phyloP scores from a whole-genome alignment of 2,797 vertebrate species.

The Fistularia commersonii region DNA sequence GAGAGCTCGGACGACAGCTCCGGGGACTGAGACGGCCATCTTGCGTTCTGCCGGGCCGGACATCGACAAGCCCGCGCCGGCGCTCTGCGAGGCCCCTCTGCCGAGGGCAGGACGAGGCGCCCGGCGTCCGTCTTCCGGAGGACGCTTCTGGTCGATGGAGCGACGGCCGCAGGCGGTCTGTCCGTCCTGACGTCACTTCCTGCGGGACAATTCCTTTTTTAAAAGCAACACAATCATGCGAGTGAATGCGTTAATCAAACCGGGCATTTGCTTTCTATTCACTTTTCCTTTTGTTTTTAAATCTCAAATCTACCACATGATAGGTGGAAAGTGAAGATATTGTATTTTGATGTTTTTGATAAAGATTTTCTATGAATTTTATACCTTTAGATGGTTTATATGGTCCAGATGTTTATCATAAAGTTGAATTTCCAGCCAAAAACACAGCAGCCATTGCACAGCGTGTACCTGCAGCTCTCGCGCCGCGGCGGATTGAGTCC shows the following conservation, averaged over 20 bases:
- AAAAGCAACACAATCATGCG: constrained; percentile 6
- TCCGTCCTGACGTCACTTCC: constrained; percentile 13
- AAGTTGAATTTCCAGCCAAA: too few relatives aligned
- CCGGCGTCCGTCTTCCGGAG: constrained; percentile 2
- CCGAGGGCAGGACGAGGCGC: constrained; percentile 21
- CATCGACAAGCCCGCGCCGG: constrained; percentile 42
- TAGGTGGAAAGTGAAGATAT: constrained; percentile 31
- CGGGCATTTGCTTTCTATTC: constrained; percentile 16
- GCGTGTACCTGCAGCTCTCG: too few relatives aligned
- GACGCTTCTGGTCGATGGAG: constrained; percentile 3
- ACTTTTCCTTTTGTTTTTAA: constrained; percentile 9
- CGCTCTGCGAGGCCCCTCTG: constrained; percentile 24
- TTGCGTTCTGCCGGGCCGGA: constrained; percentile 25
- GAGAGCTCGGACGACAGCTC: constrained; percentile 81
- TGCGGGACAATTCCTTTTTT: too few relatives aligned
- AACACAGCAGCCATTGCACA: too few relatives aligned
- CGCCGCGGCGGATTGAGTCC: too few relatives aligned
- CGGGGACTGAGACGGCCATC: constrained; percentile 67
- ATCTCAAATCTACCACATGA: constrained; percentile 25
- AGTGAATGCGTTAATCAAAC: not conserved
- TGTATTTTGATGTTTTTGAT: constrained; percentile 16
- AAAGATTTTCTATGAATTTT: not conserved
- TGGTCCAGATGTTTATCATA: not conserved
- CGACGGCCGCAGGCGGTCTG: constrained; percentile 23
- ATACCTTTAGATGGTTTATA: not conserved